Conservation (phyloP, 2,888 invertebrate genomes). For the Caenorhabditis plicata region DNA sequence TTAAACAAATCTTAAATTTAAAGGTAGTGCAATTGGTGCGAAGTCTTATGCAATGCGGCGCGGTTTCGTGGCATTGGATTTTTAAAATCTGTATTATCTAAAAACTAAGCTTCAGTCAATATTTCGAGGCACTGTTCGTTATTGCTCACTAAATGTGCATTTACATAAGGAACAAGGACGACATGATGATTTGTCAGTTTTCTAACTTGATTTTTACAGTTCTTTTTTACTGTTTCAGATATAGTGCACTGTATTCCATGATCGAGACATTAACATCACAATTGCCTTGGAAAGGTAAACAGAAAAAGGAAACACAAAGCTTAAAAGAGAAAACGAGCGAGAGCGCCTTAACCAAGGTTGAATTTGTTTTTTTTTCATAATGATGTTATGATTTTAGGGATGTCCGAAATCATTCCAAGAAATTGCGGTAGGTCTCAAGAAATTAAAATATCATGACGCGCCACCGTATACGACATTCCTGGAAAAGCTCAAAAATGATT, state of each 20-base stretch:
- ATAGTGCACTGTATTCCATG: constrained; percentile 42
- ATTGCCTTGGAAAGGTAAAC: constrained; percentile 57
- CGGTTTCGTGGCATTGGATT: no score
- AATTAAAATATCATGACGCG: constrained; percentile 43
- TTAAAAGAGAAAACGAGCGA: constrained; percentile 48
- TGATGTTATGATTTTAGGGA: constrained; percentile 7
- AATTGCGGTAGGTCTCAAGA: constrained; percentile 36
- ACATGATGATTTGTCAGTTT: constrained; percentile 84
- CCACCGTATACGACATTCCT: constrained; percentile 44
- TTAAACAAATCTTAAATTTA: no score
- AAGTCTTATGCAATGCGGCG: no score
- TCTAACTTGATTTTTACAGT: background rate
- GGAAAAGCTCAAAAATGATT: constrained; percentile 38
- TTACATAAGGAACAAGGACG: constrained; percentile 97
- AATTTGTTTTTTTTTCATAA: background rate
- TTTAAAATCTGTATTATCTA: no score
- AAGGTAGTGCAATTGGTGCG: no score
- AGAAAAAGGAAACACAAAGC: constrained; percentile 45
- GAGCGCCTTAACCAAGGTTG: constrained; percentile 37
- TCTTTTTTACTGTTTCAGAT: constrained; percentile 1
- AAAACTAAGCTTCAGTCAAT: no score
- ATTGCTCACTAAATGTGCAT: constrained; percentile 97
- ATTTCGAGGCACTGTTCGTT: constrained; percentile 89
- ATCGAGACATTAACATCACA: constrained; percentile 51
- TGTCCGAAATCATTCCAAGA: constrained; percentile 48